Percentiles rank a stretch among this genome's conserved stretches.
phyloP scores from a whole-genome alignment of 2,113 vertebrate species.

The Bubo blakistoni region DNA sequence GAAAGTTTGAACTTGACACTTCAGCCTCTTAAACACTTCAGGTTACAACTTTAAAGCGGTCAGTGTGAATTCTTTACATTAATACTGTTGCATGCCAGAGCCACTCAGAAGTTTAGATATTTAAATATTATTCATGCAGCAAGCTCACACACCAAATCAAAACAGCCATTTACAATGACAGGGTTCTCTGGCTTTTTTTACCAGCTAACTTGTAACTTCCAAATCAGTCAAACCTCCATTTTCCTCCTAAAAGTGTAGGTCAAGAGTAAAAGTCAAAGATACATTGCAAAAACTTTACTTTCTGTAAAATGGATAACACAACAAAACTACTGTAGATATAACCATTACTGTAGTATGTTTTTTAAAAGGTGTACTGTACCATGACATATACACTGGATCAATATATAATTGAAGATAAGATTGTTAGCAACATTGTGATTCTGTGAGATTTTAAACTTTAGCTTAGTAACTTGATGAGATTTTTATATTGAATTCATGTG shows the following conservation, averaged over 20 bases:
- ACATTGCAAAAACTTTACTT: not conserved
- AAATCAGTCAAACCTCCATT: not conserved
- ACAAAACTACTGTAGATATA: not conserved
- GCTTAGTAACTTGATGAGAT: not conserved
- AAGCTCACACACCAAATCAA: not conserved
- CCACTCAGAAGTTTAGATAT: not conserved
- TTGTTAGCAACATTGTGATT: not conserved
- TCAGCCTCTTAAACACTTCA: not conserved
- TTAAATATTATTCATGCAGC: constrained; percentile 9
- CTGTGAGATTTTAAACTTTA: not conserved
- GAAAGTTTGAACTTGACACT: not conserved
- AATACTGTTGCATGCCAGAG: not conserved
- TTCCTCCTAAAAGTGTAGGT: not conserved
- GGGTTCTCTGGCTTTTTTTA: constrained; percentile 10
- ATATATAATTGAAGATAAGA: not conserved
- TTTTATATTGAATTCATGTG: not conserved
- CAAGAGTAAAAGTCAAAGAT: not conserved
- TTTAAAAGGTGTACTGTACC: not conserved
- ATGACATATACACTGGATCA: not conserved
- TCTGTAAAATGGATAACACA: not conserved
- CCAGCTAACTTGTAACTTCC: constrained; percentile 16
- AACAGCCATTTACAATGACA: constrained; percentile 4
- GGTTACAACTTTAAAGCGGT: not conserved
- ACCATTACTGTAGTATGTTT: not conserved
- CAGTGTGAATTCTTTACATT: not conserved